Percentiles rank a stretch among this genome's conserved stretches.
Evolutionary conservation across 2,797 vertebrate genomes (phyloP).

Genomic region (Nothura maculosa): DNA sequence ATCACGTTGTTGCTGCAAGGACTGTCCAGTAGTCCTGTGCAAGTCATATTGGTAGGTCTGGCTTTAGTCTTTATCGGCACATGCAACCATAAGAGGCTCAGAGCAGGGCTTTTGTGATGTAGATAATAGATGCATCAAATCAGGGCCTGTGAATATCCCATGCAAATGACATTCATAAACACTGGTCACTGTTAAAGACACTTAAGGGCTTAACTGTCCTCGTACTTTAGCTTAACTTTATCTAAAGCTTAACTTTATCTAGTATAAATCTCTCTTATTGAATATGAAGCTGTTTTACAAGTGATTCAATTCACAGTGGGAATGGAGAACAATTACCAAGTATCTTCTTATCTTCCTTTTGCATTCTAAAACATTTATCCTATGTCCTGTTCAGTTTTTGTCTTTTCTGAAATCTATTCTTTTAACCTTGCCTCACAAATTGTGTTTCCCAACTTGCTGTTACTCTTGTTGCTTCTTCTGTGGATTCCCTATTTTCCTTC

Average conservation of each 20-base stretch:
- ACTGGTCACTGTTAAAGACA: background rate
- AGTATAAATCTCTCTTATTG: background rate
- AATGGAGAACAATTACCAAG: background rate
- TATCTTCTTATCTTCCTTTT: background rate
- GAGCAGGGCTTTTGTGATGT: background rate
- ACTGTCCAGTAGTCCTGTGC: background rate
- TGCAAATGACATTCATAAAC: background rate
- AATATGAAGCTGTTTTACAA: background rate
- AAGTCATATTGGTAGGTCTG: background rate
- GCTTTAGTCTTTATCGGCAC: background rate
- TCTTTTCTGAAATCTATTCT: background rate
- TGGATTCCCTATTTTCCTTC: too few species aligned
- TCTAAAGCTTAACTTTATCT: background rate
- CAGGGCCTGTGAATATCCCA: background rate
- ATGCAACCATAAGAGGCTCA: background rate
- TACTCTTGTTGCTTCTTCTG: too few species aligned
- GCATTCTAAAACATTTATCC: background rate
- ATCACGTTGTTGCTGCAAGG: background rate
- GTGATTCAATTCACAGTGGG: background rate
- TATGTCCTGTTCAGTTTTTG: background rate
- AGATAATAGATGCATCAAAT: background rate
- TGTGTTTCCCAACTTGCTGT: too few species aligned
- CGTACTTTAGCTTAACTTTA: too few species aligned
- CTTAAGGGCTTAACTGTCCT: background rate
- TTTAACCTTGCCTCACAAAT: background rate